Conservation (phyloP, 92 coral and sea anemone species). For the Phymanthus crucifer region DNA sequence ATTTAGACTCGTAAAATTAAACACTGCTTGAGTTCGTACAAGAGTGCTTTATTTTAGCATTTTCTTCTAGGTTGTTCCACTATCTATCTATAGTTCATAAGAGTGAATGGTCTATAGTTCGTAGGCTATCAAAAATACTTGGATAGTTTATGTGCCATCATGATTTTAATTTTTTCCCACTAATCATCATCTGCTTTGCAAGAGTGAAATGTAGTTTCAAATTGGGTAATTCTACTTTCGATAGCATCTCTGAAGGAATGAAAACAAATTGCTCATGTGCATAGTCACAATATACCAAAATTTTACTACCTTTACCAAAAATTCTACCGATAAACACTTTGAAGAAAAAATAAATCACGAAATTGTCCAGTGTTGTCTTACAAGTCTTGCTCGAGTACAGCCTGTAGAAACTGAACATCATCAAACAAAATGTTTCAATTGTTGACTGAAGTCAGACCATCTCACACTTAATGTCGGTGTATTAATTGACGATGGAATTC, state of each 20-base stretch:
- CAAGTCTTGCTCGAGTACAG: not conserved
- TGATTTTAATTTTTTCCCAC: too few relatives aligned
- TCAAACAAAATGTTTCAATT: not conserved
- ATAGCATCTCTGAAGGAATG: not conserved
- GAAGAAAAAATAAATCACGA: not conserved
- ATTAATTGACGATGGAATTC: slow-evolving; percentile 1
- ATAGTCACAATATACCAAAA: too few relatives aligned
- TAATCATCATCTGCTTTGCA: not conserved
- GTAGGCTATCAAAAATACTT: not conserved
- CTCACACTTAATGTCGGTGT: not conserved
- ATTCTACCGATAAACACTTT: not conserved
- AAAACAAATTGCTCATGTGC: not conserved
- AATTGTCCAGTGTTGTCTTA: not conserved
- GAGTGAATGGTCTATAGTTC: too few relatives aligned
- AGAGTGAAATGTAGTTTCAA: not conserved
- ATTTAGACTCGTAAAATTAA: not conserved
- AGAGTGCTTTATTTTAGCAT: not conserved
- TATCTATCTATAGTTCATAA: too few relatives aligned
- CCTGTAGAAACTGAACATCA: not conserved
- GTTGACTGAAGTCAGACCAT: not conserved
- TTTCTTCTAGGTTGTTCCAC: not conserved
- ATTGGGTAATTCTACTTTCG: not conserved
- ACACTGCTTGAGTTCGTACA: not conserved
- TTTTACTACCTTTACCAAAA: not conserved
- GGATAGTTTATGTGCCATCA: not conserved